Conservation (phyloP, 1,140 invertebrate species). For the Rhyzopertha dominica region DNA sequence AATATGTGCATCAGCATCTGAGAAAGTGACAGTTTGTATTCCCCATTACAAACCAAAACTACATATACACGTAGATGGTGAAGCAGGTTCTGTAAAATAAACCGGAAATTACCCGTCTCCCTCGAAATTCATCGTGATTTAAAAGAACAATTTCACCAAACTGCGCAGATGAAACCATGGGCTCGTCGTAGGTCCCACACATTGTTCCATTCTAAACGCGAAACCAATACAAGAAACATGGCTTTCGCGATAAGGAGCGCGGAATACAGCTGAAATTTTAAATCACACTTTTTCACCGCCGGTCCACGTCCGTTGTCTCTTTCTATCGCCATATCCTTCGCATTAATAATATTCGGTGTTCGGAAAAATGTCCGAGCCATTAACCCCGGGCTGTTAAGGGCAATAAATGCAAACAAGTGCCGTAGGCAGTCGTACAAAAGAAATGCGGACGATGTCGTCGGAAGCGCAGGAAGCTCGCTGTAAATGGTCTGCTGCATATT, state of each 20-base stretch:
- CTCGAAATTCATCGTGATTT: too few species aligned
- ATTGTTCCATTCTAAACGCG: neutral
- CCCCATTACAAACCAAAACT: too few species aligned
- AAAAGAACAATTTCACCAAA: too few species aligned
- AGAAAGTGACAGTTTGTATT: too few species aligned
- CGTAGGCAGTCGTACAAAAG: neutral
- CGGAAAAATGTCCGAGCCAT: conserved; percentile 22
- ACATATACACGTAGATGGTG: too few species aligned
- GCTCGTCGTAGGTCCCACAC: neutral
- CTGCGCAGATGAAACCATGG: neutral
- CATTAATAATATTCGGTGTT: conserved; percentile 7
- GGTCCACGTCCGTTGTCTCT: conserved; percentile 8
- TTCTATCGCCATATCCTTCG: conserved; percentile 3
- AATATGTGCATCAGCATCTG: too few species aligned
- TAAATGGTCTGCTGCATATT: conserved; percentile 15
- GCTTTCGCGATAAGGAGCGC: conserved; percentile 25
- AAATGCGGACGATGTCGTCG: too few species aligned
- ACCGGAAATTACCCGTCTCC: too few species aligned
- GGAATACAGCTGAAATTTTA: conserved; percentile 13
- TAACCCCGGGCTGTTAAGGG: conserved; percentile 23
- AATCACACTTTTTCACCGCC: conserved; percentile 7
- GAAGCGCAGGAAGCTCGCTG: too few species aligned
- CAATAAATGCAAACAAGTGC: conserved; percentile 22
- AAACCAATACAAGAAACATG: conserved; percentile 20
- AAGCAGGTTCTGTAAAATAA: too few species aligned